A percentile compares a stretch with the other conserved stretches of the same genome.
These are phyloP conservation scores for Caenorhabditis zanzibari DNA, from an alignment of 2,888 invertebrate genomes.

Conservation along the genomic window DNA sequence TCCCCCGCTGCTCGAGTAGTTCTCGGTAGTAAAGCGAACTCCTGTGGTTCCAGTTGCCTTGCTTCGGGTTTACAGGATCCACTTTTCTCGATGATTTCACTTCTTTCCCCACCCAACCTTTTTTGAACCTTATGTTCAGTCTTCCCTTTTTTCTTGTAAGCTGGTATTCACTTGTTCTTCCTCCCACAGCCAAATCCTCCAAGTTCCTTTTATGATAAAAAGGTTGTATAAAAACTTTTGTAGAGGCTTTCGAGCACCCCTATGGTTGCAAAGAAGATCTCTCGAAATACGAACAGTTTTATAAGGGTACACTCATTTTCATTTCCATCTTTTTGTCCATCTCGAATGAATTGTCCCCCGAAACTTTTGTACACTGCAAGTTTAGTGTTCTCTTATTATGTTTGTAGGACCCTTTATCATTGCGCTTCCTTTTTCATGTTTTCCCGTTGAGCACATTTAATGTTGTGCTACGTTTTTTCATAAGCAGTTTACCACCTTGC, in stretches of 20 bases:
- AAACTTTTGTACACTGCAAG: constrained; percentile 8
- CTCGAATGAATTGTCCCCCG: constrained; percentile 15
- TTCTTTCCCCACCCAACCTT: constrained; percentile 44
- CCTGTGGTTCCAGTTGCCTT: background rate
- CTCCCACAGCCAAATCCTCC: constrained; percentile 21
- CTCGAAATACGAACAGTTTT: constrained; percentile 48
- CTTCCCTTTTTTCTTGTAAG: constrained; percentile 35
- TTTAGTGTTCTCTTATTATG: background rate
- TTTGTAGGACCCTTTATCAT: background rate
- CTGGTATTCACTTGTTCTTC: constrained; percentile 58
- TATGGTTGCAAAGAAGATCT: constrained; percentile 28
- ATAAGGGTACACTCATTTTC: constrained; percentile 40
- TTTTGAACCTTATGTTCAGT: constrained; percentile 20
- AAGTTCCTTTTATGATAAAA: constrained; percentile 15
- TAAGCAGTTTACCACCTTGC: constrained; percentile 10
- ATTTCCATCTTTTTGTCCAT: constrained; percentile 20
- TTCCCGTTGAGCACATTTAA: constrained; percentile 7
- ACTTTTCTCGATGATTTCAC: constrained; percentile 47
- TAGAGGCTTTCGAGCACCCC: constrained; percentile 28
- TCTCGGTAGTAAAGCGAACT: constrained; percentile 56
- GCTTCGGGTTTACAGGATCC: constrained; percentile 8
- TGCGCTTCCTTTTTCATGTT: constrained; percentile 3
- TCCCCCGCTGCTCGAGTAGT: constrained; percentile 38
- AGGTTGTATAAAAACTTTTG: constrained; percentile 47
- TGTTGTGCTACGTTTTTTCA: constrained; percentile 19